Base-by-base conservation (phyloP, 2,888 invertebrate species). In the Cryptocephalus moraei region DNA sequence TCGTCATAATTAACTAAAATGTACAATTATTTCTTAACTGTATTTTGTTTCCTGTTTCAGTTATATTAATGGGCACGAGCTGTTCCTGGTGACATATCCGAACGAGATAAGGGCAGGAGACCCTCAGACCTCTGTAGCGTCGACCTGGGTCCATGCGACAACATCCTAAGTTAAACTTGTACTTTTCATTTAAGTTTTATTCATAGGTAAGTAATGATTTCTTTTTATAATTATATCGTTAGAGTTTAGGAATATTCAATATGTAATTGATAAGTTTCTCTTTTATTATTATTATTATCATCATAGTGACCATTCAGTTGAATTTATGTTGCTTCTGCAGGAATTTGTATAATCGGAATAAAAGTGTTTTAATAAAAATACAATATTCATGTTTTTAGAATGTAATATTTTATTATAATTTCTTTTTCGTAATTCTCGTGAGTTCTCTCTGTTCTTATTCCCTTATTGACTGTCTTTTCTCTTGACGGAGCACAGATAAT, bases 81-180 rank as follows among this genome's bases (percentile, higher is more conserved):
- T 67, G 49, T 65, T 68, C 52, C 57, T 65, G 56, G 65, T 68
- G 49, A 65, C 66, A 48, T 68, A 68, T 57, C 60, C 66, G 4
- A 62, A 61, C 49, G 66, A 66, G 44, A 56, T 63, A 51, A 57
- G 58, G 45, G 53, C 61, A 41, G 60, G 58, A 44, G 60, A 63
- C 14, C 48, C 55, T 14, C 48, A 48, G 43, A 48, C 49, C 33
- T 46, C 51, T 9, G 43, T 49, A 32, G 46, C 47, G 32, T 46
- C 50, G 39, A 47, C 52, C 11, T 52, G 52, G 52, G 52, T 52
- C 14, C 53, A 50, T 33, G 48, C 51, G 33, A 49, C 50, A n/a
- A 53, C 51, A 46, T 36, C 53, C 36, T 51, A 48, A 49, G 2
- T 22, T 22, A 22, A 22, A 22, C 22, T 4, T 22, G 22, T 22